A percentile compares a stretch with the other conserved stretches of the same genome.
phyloP scores from a whole-genome alignment of 1,140 invertebrate species.

The Brachionus calyciflorus region DNA sequence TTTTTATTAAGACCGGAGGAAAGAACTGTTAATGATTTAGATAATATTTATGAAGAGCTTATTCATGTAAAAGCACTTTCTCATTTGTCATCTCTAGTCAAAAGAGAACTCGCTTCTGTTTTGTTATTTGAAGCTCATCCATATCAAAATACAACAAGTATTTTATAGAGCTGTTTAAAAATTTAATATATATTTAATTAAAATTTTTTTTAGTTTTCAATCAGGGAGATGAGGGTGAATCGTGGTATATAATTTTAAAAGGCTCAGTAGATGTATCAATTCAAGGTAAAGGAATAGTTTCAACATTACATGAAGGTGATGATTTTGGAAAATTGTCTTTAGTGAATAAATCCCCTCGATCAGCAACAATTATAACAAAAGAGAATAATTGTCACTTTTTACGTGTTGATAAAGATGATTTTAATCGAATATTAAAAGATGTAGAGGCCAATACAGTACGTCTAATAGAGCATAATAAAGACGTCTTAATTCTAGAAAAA shows the following conservation, averaged over 20 bases:
- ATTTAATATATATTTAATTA: neutral
- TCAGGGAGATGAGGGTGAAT: constrained; percentile 82
- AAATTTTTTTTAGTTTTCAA: constrained; percentile 70
- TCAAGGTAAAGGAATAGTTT: constrained; percentile 79
- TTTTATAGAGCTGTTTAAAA: neutral
- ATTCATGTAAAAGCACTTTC: constrained; percentile 76
- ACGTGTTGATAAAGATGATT: constrained; percentile 81
- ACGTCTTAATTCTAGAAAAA: constrained; percentile 78
- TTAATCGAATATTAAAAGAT: constrained; percentile 77
- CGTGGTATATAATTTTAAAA: constrained; percentile 80
- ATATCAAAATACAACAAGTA: constrained; percentile 68
- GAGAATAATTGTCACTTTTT: constrained; percentile 82
- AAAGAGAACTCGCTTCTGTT: constrained; percentile 74
- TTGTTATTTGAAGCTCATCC: constrained; percentile 78
- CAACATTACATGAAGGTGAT: constrained; percentile 77
- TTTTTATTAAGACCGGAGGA: constrained; percentile 67
- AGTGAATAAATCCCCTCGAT: constrained; percentile 80
- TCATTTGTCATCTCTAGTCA: constrained; percentile 78
- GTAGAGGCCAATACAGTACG: constrained; percentile 83
- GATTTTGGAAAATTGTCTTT: constrained; percentile 83
- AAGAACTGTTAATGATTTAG: constrained; percentile 73
- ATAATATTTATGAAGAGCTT: constrained; percentile 80
- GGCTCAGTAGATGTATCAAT: constrained; percentile 82
- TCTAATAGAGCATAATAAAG: constrained; percentile 79
- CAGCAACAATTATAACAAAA: constrained; percentile 76